Percentiles rank a stretch among this genome's conserved stretches.
These are phyloP conservation scores for Zeuzera pyrina DNA, from an alignment of 2,888 invertebrate genomes.

Conservation along the genomic window DNA sequence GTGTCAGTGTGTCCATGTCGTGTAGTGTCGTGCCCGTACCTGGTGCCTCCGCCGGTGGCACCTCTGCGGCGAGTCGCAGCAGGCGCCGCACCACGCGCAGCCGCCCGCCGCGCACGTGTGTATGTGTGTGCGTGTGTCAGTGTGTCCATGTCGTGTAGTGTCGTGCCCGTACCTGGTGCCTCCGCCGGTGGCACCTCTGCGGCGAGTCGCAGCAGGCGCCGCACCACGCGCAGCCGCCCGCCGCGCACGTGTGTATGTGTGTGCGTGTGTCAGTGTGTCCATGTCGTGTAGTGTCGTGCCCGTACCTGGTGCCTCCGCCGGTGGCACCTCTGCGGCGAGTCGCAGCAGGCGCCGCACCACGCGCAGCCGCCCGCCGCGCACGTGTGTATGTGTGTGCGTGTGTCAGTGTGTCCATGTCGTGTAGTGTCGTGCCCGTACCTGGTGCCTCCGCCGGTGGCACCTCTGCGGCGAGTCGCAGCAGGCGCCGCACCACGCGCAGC, in stretches of 20 bases:
- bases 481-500: neutral
- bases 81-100: conserved; percentile 58
- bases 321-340: neutral
- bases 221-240: conserved; percentile 60
- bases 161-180: conserved; percentile 18
- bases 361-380: conserved; percentile 48
- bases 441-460: neutral
- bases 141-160: conserved; percentile 28
- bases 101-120: conserved; percentile 92
- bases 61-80: conserved; percentile 18
- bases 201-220: conserved; percentile 33
- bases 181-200: neutral
- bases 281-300: neutral
- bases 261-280: conserved; percentile 38
- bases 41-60: neutral
- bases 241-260: conserved; percentile 59
- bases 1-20: conserved; percentile 45
- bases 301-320: neutral
- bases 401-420: conserved; percentile 26
- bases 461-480: neutral
- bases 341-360: neutral
- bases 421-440: neutral
- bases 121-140: conserved; percentile 80
- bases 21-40: conserved; percentile 31
- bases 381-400: conserved; percentile 57